Conservation (phyloP, 2,113 vertebrate species). For the Megaptera novaeangliae region DNA sequence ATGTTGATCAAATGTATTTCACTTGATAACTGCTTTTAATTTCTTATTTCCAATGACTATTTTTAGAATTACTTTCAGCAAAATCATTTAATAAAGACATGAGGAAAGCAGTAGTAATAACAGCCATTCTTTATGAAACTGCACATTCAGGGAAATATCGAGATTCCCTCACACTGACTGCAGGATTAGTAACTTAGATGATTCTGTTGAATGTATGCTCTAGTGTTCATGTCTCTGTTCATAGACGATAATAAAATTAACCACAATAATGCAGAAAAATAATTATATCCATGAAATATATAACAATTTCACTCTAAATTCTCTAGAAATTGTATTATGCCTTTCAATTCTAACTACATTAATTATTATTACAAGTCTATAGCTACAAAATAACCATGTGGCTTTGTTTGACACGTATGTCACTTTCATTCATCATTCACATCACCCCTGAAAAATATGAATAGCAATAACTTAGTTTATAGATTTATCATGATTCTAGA, state of each 20-base stretch:
- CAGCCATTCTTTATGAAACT: background rate
- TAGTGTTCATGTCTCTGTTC: background rate
- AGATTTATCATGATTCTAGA: background rate
- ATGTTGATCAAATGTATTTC: background rate
- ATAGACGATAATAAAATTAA: background rate
- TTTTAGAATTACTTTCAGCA: background rate
- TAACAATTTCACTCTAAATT: background rate
- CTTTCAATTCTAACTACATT: background rate
- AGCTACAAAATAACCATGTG: background rate
- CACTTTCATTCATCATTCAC: background rate
- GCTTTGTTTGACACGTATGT: background rate
- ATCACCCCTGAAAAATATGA: background rate
- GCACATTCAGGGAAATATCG: background rate
- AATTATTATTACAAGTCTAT: background rate
- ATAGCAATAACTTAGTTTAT: background rate
- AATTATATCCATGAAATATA: background rate
- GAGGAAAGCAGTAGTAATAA: background rate
- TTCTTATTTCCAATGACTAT: background rate
- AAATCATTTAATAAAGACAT: background rate
- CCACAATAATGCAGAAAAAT: background rate
- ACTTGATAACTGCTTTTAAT: background rate
- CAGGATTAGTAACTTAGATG: background rate
- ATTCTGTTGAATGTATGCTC: background rate
- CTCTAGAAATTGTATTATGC: background rate
- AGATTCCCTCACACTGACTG: background rate